Conservation (phyloP, 2,113 vertebrate species). For the Muscicapa adusta region DNA sequence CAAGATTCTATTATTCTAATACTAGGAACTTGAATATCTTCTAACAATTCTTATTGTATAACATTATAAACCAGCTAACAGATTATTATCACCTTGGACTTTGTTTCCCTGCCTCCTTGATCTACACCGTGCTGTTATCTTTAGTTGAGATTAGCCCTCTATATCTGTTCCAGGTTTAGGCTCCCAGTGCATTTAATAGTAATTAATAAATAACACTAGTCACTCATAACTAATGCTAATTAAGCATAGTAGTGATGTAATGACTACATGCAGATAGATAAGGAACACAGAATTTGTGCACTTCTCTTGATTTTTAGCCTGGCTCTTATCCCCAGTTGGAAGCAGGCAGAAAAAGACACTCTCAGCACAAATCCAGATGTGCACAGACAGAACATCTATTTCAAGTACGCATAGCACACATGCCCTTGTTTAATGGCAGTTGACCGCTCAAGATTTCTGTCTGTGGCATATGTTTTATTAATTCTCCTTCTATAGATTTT, state of each 20-base stretch:
- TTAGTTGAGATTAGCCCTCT: neutral
- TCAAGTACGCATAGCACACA: neutral
- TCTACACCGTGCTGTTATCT: neutral
- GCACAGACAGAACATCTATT: neutral
- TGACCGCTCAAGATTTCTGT: neutral
- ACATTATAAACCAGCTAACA: neutral
- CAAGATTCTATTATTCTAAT: neutral
- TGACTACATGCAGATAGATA: neutral
- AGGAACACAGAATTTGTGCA: neutral
- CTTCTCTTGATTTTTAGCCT: neutral
- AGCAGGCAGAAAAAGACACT: neutral
- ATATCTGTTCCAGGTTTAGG: neutral
- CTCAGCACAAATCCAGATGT: neutral
- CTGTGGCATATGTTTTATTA: neutral
- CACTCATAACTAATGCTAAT: neutral
- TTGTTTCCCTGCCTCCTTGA: neutral
- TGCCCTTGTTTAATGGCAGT: neutral
- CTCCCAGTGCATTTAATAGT: neutral
- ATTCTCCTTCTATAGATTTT: neutral
- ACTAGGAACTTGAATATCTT: neutral
- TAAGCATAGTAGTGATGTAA: neutral
- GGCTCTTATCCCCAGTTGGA: neutral
- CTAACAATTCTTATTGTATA: neutral
- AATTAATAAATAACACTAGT: neutral
- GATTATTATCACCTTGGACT: neutral